phyloP scores from a whole-genome alignment of 1,140 invertebrate genomes.

The Notospermus geniculatus region DNA sequence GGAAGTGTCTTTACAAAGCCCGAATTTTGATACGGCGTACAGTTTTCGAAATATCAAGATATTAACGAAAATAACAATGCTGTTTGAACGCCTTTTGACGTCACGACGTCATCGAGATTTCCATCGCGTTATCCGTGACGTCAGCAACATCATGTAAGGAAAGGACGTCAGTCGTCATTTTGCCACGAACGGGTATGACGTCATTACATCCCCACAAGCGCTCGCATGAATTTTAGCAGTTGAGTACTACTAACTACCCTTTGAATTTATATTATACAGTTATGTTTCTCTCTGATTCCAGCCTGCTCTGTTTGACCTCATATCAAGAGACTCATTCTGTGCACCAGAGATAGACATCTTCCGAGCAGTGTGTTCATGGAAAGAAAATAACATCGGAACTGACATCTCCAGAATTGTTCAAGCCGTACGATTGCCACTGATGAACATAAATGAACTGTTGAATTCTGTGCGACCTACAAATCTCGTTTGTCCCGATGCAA shows the following conservation, averaged over 20 bases:
- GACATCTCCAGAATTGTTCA: slow-evolving; percentile 55
- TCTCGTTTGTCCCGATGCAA: slow-evolving; percentile 81
- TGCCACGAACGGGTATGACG: no score
- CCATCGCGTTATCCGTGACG: no score
- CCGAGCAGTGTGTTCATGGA: slow-evolving; percentile 81
- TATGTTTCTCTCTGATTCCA: slow-evolving; percentile 55
- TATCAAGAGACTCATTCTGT: slow-evolving; percentile 91
- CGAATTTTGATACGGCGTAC: no score
- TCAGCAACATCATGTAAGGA: no score
- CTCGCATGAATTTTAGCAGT: slow-evolving; percentile 6
- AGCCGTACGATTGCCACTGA: slow-evolving; percentile 78
- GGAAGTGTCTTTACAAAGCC: no score
- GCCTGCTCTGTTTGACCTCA: slow-evolving; percentile 66
- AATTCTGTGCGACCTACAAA: slow-evolving; percentile 81
- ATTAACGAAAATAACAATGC: no score
- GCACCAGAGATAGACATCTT: slow-evolving; percentile 95
- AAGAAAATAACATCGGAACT: slow-evolving; percentile 69
- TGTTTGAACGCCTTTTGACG: no score
- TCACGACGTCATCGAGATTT: no score
- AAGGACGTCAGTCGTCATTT: no score
- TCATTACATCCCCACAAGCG: no score
- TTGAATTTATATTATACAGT: slow-evolving; percentile 7
- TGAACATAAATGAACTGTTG: slow-evolving; percentile 82
- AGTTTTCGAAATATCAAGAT: no score
- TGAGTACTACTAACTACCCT: no score